Evolutionary conservation across 2,797 vertebrate genomes (phyloP).

Genomic region (Sarcoramphus papa): DNA sequence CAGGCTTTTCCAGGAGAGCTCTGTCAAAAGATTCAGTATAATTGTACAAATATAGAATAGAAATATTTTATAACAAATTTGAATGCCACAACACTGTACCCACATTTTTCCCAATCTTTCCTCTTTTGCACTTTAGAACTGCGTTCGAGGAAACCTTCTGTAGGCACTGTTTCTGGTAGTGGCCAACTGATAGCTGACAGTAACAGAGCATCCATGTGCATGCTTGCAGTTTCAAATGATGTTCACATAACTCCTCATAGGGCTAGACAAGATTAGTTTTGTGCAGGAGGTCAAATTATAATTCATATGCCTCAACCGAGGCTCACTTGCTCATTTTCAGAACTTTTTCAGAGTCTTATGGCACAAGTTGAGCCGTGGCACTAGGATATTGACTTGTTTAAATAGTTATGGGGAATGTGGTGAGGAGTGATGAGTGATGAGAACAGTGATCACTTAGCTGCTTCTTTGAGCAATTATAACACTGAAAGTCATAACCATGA

Average conservation of each 20-base stretch:
- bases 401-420: background rate
- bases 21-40: background rate
- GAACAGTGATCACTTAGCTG: background rate
- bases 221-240: background rate
- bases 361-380: background rate
- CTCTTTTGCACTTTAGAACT: background rate
- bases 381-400: background rate
- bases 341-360: background rate
- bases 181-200: background rate
- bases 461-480: background rate
- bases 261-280: background rate
- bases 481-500: background rate
- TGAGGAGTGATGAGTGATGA: background rate
- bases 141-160: fast-evolving
- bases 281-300: background rate
- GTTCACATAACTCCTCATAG: background rate
- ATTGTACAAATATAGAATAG: background rate
- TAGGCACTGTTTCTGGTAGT: background rate
- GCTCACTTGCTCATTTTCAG: background rate
- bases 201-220: background rate
- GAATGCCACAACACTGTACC: background rate
- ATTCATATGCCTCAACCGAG: background rate
- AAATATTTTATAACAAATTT: background rate
- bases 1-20: background rate
- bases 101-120: background rate